Conservation (phyloP, 2,113 vertebrate genomes). For the Eptesicus fuscus region DNA sequence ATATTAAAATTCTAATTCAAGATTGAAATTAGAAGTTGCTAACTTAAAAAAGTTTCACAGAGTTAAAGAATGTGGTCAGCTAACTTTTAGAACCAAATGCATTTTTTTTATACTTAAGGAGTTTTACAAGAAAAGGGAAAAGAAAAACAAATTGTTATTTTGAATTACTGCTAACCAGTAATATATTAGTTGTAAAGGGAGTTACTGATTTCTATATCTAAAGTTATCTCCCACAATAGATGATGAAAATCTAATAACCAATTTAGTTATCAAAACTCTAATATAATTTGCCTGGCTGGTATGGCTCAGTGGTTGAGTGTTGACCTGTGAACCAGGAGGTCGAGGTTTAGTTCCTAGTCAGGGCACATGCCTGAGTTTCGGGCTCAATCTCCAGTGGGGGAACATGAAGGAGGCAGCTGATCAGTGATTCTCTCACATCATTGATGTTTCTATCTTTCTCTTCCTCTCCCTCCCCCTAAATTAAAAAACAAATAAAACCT, state of each 20-base stretch:
- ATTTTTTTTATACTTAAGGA: background rate
- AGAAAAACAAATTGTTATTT: conserved; percentile 3
- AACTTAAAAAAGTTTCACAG: background rate
- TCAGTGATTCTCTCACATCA: too few relatives aligned
- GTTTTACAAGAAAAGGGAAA: background rate
- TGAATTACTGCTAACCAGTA: background rate
- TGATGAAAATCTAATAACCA: background rate
- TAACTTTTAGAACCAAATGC: background rate
- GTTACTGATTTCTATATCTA: background rate
- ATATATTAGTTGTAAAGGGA: background rate
- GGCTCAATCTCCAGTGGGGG: too few relatives aligned
- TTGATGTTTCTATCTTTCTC: too few relatives aligned
- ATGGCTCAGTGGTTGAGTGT: too few relatives aligned
- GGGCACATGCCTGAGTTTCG: too few relatives aligned
- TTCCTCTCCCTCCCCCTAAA: too few relatives aligned
- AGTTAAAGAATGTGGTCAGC: background rate
- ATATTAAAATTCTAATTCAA: background rate
- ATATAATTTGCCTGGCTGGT: background rate
- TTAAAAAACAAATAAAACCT: background rate
- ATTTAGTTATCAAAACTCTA: background rate
- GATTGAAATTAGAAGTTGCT: background rate
- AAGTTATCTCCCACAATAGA: background rate
- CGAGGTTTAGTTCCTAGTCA: too few relatives aligned
- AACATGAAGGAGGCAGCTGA: too few relatives aligned
- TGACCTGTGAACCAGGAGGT: too few relatives aligned